Evolutionary conservation across 2,797 vertebrate genomes (phyloP), one percentile per base, ranked within the genome.

Genomic region (Acanthopagrus latus): DNA sequence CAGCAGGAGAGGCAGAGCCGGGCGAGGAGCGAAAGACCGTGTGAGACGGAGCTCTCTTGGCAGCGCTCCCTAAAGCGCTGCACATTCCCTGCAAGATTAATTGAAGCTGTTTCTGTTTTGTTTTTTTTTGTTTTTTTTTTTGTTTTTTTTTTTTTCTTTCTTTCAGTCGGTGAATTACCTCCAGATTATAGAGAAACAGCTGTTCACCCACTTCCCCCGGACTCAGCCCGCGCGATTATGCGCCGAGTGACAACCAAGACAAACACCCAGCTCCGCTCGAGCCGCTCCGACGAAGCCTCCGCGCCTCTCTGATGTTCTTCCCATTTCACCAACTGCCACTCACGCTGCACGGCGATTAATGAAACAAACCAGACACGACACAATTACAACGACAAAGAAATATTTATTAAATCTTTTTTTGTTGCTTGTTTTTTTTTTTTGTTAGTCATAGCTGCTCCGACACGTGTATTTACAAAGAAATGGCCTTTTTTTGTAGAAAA

Each of bases 401-500:
- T 92, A 87, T 94, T 94, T 94, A 94, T 94, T 94, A 92, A 93
- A 92, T 88, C 71, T 84, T 92, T 94, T 95, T 84, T 78, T 85
- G 89, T 93, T 90, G 81, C 87, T 82, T 83, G 83, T 87, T 85
- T n/a, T n/a, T n/a, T n/a, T n/a, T n/a, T n/a, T 85, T 83, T 87
- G 89, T 93, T 93, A 93, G 93, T 93, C 92, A 91, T 90, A 92
- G 93, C 92, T 94, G 92, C 93, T 94, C 93, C 92, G 90, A 93
- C 94, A 95, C 74, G 92, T 95, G 94, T 95, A 95, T 95, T 94
- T 95, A 95, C 95, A 95, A 93, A 95, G 86, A 93, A 94, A 94
- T 92, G 81, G 86, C 85, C 86, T 92, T 89, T n/a, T n/a, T 88
- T 76, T 89, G 82, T 91, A 91, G 84, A 92, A 92, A 92, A 93